Evolutionary conservation across 2,888 invertebrate genomes (phyloP), one percentile per base, ranked within the genome.

Genomic region (Scaptomyza caliginosa): DNA sequence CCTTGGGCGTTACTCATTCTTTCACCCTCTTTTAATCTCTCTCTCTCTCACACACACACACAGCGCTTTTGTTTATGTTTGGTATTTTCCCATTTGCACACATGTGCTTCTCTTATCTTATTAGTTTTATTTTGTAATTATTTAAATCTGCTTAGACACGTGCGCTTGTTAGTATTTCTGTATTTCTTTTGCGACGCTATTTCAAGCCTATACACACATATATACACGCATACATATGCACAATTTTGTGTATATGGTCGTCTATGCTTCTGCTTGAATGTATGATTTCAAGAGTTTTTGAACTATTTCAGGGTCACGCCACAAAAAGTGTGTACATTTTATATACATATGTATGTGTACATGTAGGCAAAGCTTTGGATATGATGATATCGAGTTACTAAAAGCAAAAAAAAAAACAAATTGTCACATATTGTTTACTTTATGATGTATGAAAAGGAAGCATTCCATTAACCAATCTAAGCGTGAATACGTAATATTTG

Each of bases 221-320:
- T 19, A 4, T 7, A 21, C 54, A 26, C n/a, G 21, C 24, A 19
- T 48, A 26, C 13, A 36, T 10, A 21, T 7, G 19, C 7, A 8
- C 1, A 8, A 36, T 36, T 19, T 24, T 56, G 17, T 55, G 26
- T 55, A 30, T 55, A 23, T 45, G 8, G 52, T 16, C 46, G 39
- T 38, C 39, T 46, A 40, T 21, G 54, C 64, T 40, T 52, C 32
- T 64, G 19, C 34, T 32, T 63, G 42, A n/a, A 7, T 60, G 11
- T 34, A 13, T 48, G 38, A 30, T 42, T 63, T 64, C 11, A 43
- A 65, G 72, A 75, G 80, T 67, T 65, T 79, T 79, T 83, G 77
- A 83, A 80, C 83, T 79, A 69, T 62, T 79, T 83, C 79, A 80
- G 77, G 83, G 83, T 71, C 80, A 49, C 45, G 13, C 19, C 16